These are phyloP conservation scores for Nomada goodeniana DNA, from an alignment of 2,888 invertebrate genomes.

Conservation along the genomic window DNA sequence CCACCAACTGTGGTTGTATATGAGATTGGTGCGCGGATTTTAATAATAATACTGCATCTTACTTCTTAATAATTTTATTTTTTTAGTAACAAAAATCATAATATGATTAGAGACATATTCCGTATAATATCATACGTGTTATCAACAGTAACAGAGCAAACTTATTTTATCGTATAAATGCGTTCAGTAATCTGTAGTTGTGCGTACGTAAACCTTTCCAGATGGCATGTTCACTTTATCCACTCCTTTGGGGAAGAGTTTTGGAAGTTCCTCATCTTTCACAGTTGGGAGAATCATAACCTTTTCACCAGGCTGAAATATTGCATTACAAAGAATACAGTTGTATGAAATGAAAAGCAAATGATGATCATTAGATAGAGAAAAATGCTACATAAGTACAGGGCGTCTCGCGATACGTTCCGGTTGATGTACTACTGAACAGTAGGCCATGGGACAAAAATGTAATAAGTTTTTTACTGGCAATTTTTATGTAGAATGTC, in stretches of 20 bases:
- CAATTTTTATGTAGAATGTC: too few species aligned
- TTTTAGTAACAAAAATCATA: not conserved
- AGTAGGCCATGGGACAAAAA: too few species aligned
- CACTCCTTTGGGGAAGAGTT: constrained; percentile 89
- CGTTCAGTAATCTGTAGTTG: constrained; percentile 88
- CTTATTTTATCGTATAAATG: not conserved
- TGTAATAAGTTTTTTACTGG: too few species aligned
- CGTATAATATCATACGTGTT: not conserved
- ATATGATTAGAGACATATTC: not conserved
- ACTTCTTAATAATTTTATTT: not conserved
- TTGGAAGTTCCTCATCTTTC: constrained; percentile 87
- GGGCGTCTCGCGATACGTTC: too few species aligned
- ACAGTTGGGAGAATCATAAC: constrained; percentile 93
- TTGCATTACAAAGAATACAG: not conserved
- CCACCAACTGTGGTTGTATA: too few species aligned
- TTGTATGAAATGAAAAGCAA: not conserved
- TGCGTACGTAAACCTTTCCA: constrained; percentile 90
- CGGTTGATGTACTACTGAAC: too few species aligned
- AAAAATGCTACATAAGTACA: too few species aligned
- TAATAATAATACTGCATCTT: not conserved
- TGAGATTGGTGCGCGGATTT: not conserved
- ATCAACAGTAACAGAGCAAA: not conserved
- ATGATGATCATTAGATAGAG: not conserved
- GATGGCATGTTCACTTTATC: constrained; percentile 90
- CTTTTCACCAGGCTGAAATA: constrained; percentile 88